Evolutionary conservation across 2,888 invertebrate species (phyloP).

Genomic region (Camponotus fellah): DNA sequence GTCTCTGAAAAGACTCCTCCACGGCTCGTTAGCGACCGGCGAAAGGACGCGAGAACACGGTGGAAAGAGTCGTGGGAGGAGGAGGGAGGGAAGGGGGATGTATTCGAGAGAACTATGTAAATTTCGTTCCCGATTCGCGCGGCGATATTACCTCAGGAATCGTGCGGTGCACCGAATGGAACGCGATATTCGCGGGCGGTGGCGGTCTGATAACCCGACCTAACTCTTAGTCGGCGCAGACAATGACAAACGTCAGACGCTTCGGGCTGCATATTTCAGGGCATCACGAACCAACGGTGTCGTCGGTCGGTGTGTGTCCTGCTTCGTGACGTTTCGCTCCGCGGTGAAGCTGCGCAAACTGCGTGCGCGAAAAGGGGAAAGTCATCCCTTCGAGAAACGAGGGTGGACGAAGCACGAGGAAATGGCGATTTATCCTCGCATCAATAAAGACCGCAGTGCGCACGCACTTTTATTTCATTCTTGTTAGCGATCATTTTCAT

Average conservation of each 20-base stretch:
- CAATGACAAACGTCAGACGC: slow-evolving; percentile 60
- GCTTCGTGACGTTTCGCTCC: slow-evolving; percentile 62
- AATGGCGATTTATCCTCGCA: slow-evolving; percentile 17
- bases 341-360: slow-evolving; percentile 38
- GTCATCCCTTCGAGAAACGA: slow-evolving; percentile 15
- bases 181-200: slow-evolving; percentile 21
- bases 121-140: slow-evolving; percentile 67
- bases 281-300: slow-evolving; percentile 48
- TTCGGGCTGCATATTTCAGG: slow-evolving; percentile 62
- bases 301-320: slow-evolving; percentile 43
- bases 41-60: slow-evolving; percentile 14
- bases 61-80: slow-evolving; percentile 29
- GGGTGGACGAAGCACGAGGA: slow-evolving; percentile 11
- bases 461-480: not conserved
- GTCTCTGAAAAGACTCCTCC: slow-evolving; percentile 58
- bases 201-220: slow-evolving; percentile 41
- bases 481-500: not conserved
- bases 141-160: slow-evolving; percentile 28
- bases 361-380: slow-evolving; percentile 23
- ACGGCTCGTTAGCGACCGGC: slow-evolving; percentile 62
- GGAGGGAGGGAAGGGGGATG: not conserved
- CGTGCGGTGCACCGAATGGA: slow-evolving; percentile 34
- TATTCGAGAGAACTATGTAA: slow-evolving; percentile 64
- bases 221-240: slow-evolving; percentile 37
- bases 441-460: slow-evolving; percentile 11